Conservation (phyloP, 2,888 invertebrate genomes). For the Hetaerina titia region DNA sequence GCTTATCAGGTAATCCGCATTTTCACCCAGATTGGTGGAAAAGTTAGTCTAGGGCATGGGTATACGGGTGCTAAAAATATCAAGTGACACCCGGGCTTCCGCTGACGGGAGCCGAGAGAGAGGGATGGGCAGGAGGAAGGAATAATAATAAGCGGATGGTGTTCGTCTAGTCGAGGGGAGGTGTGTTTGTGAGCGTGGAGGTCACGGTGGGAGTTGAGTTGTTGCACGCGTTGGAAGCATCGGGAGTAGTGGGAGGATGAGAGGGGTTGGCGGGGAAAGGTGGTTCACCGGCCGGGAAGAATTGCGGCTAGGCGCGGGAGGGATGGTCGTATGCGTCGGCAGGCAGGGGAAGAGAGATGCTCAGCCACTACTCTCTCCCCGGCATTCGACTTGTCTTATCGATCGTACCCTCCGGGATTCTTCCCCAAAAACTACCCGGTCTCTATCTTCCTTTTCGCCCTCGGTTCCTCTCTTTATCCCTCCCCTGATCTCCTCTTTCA, state of each 20-base stretch:
- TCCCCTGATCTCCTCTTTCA: not conserved
- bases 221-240: not conserved
- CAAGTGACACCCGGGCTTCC: too few species aligned
- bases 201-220: not conserved
- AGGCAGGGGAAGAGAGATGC: not conserved
- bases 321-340: not conserved
- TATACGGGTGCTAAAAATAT: too few species aligned
- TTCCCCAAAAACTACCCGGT: conserved; percentile 39
- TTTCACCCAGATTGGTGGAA: too few species aligned
- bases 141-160: too few species aligned
- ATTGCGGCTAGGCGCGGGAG: conserved; percentile 1
- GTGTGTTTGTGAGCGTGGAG: not conserved
- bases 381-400: conserved; percentile 48
- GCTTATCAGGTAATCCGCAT: too few species aligned
- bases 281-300: not conserved
- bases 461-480: not conserved
- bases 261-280: not conserved
- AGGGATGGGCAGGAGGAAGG: too few species aligned
- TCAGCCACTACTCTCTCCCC: conserved; percentile 46
- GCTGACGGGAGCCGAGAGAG: too few species aligned
- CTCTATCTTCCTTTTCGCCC: not conserved
- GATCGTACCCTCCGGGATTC: conserved; percentile 44
- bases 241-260: not conserved
- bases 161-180: too few species aligned
- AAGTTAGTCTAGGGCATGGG: too few species aligned